Evolutionary conservation across 2,113 vertebrate species (phyloP), one percentile per base, ranked within the genome.

Genomic region (Cervus canadensis): DNA sequence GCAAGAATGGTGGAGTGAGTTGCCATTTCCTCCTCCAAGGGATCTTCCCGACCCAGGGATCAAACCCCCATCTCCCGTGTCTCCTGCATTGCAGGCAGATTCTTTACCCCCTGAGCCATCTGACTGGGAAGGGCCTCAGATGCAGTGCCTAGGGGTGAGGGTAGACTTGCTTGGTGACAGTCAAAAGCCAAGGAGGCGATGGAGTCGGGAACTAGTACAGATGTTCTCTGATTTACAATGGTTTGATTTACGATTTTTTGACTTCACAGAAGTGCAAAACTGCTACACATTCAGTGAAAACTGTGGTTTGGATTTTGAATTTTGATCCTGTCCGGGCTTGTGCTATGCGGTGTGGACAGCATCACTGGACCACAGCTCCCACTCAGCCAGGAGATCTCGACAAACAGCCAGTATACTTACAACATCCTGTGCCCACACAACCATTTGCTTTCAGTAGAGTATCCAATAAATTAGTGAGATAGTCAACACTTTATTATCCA

Each of bases 331-430:
- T 83, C 33, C 52, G 40, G 81, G 33, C 52, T 36, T 56, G n/a
- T 54, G n/a, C 14, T 56, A 2, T 36, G 81, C 0, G 1, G 13
- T 56, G 13, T 56, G 21, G 81, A 54, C 21, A 26, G 12, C 0
- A 23, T 21, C 50, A 36, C 50, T 13, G 50, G 36, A n/a, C 79
- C 19, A n/a, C 50, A 83, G 79, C 79, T 84, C 81, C 81, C 52
- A 15, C 19, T 82, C 21, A 36, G 79, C 19, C 79, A 82, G 48
- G 33, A 7, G 6, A 56, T 83, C 50, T 8, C 3, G 13, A 25
- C 12, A 83, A 36, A 56, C 7, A 83, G n/a, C 21, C 0, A 0
- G 17, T 36, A 83, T 52, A 25, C 12, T 56, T 36, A 16, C 52
- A 36, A 26, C 21, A 56, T 83, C 19, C 33, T 9, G 81, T n/a